These are phyloP conservation scores for Indicator maculatus DNA, from an alignment of 2,113 vertebrate species.

Conservation along the genomic window DNA sequence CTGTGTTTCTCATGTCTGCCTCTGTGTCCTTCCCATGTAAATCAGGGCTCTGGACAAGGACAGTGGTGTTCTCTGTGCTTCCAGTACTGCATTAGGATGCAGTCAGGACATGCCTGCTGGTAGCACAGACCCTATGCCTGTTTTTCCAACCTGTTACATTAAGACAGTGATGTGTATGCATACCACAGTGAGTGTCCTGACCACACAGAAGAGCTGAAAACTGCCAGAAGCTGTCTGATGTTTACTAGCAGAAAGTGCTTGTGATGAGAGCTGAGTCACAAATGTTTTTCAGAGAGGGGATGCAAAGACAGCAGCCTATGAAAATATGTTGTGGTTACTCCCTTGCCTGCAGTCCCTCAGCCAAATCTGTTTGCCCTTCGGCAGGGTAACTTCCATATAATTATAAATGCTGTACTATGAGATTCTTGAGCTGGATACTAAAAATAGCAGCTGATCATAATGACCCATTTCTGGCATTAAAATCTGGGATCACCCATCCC, in stretches of 20 bases:
- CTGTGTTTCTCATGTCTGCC: not conserved
- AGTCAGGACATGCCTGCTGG: not conserved
- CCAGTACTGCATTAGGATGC: not conserved
- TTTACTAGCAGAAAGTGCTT: not conserved
- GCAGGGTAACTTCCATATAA: not conserved
- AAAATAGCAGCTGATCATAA: not conserved
- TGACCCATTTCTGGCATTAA: not conserved
- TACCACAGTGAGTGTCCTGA: not conserved
- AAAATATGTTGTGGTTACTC: not conserved
- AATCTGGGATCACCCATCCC: not conserved
- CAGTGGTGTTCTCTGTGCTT: not conserved
- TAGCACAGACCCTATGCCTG: not conserved
- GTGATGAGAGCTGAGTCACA: not conserved
- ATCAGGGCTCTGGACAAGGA: not conserved
- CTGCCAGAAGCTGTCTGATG: not conserved
- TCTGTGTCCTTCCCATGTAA: not conserved
- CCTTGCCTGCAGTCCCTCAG: not conserved
- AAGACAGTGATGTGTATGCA: accelerated
- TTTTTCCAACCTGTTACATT: not conserved
- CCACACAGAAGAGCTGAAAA: not conserved
- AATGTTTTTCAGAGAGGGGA: not conserved
- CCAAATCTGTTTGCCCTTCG: not conserved
- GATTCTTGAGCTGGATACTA: not conserved
- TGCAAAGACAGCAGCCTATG: not conserved
- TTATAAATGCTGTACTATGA: not conserved